phyloP scores from a whole-genome alignment of 1,140 invertebrate genomes.

The Leucophenga varia region DNA sequence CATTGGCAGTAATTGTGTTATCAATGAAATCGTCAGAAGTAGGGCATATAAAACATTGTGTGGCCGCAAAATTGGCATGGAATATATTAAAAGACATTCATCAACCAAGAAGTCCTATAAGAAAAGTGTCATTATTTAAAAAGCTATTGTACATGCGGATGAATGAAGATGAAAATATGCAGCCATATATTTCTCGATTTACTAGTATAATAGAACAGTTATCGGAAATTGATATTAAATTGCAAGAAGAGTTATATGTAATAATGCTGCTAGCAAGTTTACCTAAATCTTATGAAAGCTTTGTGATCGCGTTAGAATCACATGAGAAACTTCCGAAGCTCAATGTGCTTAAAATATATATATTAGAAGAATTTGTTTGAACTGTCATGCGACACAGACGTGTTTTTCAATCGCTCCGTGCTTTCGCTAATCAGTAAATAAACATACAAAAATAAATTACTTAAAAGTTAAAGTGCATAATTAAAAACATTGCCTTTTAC shows the following conservation, averaged over 20 bases:
- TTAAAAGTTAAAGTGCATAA: too few species aligned
- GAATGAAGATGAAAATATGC: background rate
- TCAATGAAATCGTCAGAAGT: too few species aligned
- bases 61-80: too few species aligned
- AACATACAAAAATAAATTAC: too few species aligned
- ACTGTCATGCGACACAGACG: too few species aligned
- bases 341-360: slow-evolving; percentile 9
- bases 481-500: too few species aligned
- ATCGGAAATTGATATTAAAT: slow-evolving; percentile 1
- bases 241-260: slow-evolving; percentile 7
- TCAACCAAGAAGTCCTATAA: slow-evolving; percentile 9
- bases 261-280: too few species aligned
- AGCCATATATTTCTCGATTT: slow-evolving; percentile 8
- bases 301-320: slow-evolving; percentile 16
- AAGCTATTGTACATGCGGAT: slow-evolving; percentile 11
- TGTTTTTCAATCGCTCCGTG: too few species aligned
- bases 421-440: too few species aligned
- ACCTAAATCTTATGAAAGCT: slow-evolving; percentile 21
- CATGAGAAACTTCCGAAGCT: slow-evolving; percentile 8
- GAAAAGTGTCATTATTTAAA: too few species aligned
- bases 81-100: slow-evolving; percentile 13
- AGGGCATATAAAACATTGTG: too few species aligned
- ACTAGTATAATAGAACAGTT: slow-evolving; percentile 1
- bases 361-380: slow-evolving; percentile 18
- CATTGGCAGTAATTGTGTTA: too few species aligned